Percentiles rank a stretch among this genome's conserved stretches.
These are phyloP conservation scores for Pogonophryne albipinna DNA, from an alignment of 2,797 vertebrate genomes.

Conservation along the genomic window DNA sequence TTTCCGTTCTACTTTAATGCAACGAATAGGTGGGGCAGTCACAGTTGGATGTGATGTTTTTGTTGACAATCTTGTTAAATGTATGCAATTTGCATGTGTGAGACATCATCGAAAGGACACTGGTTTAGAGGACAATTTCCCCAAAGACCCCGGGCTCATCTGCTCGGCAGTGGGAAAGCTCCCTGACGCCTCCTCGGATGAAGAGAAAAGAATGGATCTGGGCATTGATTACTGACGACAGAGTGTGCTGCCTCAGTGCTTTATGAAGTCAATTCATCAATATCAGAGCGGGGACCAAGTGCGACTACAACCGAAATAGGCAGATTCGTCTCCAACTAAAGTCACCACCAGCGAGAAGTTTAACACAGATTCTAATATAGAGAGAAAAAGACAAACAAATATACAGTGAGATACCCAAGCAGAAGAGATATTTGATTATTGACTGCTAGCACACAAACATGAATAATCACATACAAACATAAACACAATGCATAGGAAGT, in stretches of 20 bases:
- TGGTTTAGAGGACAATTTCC: slow-evolving; percentile 73
- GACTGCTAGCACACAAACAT: slow-evolving; percentile 38
- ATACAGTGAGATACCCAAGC: slow-evolving; percentile 35
- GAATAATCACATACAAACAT: slow-evolving; percentile 8
- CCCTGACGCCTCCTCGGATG: slow-evolving; percentile 67
- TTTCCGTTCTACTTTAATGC: slow-evolving; percentile 47
- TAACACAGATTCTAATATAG: slow-evolving; percentile 42
- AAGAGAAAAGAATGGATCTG: slow-evolving; percentile 78
- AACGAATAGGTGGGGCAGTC: slow-evolving; percentile 12
- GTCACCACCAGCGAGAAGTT: slow-evolving; percentile 54
- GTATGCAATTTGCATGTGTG: slow-evolving; percentile 62
- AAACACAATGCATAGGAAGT: slow-evolving; percentile 34
- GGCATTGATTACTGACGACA: slow-evolving; percentile 80
- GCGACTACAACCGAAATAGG: slow-evolving; percentile 68
- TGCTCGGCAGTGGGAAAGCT: slow-evolving; percentile 49
- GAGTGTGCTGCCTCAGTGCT: slow-evolving; percentile 79
- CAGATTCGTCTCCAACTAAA: slow-evolving; percentile 63
- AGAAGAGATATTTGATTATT: slow-evolving; percentile 58
- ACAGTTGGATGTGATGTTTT: slow-evolving; percentile 52
- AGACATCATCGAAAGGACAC: slow-evolving; percentile 64
- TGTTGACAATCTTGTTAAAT: slow-evolving; percentile 59
- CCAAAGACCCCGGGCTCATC: slow-evolving; percentile 64
- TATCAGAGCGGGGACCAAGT: slow-evolving; percentile 66
- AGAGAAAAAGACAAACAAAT: slow-evolving; percentile 27
- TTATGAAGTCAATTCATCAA: slow-evolving; percentile 86